These are phyloP conservation scores for Trachelus iudaicus DNA, from an alignment of 2,888 invertebrate species.

Conservation along the genomic window DNA sequence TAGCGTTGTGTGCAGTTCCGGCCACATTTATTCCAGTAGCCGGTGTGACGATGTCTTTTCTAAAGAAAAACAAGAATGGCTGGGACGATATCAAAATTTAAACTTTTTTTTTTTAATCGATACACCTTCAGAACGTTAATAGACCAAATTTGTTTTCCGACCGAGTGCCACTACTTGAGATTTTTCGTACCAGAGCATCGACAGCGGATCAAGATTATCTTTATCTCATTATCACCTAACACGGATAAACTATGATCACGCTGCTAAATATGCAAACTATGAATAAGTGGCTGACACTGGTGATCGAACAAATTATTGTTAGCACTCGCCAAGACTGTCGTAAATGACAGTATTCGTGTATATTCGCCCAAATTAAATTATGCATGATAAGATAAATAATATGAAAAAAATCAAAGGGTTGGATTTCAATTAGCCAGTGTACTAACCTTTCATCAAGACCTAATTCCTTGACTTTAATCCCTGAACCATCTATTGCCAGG, in stretches of 20 bases:
- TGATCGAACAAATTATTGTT: neutral
- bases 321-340: neutral
- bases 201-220: neutral
- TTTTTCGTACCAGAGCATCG: neutral
- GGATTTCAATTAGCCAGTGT: neutral
- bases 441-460: slow-evolving; percentile 56
- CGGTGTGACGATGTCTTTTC: neutral
- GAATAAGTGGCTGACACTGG: neutral
- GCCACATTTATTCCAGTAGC: slow-evolving; percentile 25
- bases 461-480: slow-evolving; percentile 65
- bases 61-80: neutral
- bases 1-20: slow-evolving; percentile 69
- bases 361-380: neutral
- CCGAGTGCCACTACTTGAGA: neutral
- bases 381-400: neutral
- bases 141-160: neutral
- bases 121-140: neutral
- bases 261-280: neutral
- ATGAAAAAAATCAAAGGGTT: neutral
- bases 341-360: neutral
- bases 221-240: neutral
- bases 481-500: slow-evolving; percentile 70
- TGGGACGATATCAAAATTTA: neutral
- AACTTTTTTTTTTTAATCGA: neutral
- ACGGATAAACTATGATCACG: neutral